Percentiles rank a stretch among this genome's conserved stretches.
These are phyloP conservation scores for Anaspis maculata DNA, from an alignment of 2,888 invertebrate genomes.

Conservation along the genomic window DNA sequence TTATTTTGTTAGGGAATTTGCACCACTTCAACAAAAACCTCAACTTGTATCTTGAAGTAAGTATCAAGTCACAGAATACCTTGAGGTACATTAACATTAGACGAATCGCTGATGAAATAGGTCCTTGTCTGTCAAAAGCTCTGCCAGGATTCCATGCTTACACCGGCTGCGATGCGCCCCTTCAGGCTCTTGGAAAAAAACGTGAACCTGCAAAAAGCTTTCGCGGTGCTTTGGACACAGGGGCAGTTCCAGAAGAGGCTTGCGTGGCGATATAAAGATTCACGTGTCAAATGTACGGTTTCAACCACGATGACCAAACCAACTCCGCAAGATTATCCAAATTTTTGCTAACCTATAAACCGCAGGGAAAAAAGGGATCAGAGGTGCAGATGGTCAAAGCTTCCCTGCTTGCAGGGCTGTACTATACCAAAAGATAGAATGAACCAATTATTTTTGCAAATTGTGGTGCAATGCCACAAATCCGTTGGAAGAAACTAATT, in stretches of 20 bases:
- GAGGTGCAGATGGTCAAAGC: no score
- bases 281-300: background rate
- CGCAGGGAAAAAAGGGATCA: no score
- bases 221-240: conserved; percentile 28
- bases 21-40: no score
- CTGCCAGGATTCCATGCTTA: conserved; percentile 27
- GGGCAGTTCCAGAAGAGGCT: conserved; percentile 2
- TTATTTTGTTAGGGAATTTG: background rate
- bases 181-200: conserved; percentile 26
- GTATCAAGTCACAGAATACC: background rate
- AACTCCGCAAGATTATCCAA: no score
- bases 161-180: conserved; percentile 27
- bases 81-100: background rate
- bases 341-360: no score
- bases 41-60: no score
- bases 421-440: no score
- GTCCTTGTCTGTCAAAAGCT: background rate
- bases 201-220: conserved; percentile 24
- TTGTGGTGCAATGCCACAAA: no score
- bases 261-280: background rate
- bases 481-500: no score
- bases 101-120: background rate
- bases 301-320: no score
- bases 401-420: no score
- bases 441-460: no score